phyloP scores from a whole-genome alignment of 2,888 invertebrate species.

The Tetropium fuscum region DNA sequence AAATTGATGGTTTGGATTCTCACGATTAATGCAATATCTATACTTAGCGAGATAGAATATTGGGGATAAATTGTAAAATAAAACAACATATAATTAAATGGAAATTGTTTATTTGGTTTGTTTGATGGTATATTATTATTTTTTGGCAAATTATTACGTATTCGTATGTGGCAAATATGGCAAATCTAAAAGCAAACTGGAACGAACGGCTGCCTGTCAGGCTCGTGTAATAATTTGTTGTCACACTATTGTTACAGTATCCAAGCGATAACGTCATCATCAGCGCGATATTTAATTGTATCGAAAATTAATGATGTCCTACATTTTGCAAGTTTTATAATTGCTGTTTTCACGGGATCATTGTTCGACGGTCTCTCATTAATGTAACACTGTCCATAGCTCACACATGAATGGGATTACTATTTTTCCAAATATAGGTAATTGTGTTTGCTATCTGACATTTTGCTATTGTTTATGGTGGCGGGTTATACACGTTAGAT shows the following conservation, averaged over 20 bases:
- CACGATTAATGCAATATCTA: too few species aligned
- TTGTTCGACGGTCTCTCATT: slow-evolving; percentile 55
- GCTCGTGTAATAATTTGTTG: neutral
- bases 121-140: too few species aligned
- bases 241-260: slow-evolving; percentile 21
- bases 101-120: too few species aligned
- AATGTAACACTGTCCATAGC: slow-evolving; percentile 51
- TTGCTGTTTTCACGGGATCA: slow-evolving; percentile 55
- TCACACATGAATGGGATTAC: slow-evolving; percentile 57
- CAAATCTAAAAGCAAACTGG: too few species aligned
- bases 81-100: too few species aligned
- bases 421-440: slow-evolving; percentile 63
- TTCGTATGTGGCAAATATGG: too few species aligned
- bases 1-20: too few species aligned
- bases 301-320: slow-evolving; percentile 57
- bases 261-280: slow-evolving; percentile 30
- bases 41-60: too few species aligned
- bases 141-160: too few species aligned
- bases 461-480: slow-evolving; percentile 59
- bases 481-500: slow-evolving; percentile 57
- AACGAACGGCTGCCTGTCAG: too few species aligned
- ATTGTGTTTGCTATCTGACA: slow-evolving; percentile 63
- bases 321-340: slow-evolving; percentile 62
- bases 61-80: too few species aligned
- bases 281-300: slow-evolving; percentile 31